Base-by-base conservation (phyloP, 2,113 vertebrate species). In the Empidonax traillii region DNA sequence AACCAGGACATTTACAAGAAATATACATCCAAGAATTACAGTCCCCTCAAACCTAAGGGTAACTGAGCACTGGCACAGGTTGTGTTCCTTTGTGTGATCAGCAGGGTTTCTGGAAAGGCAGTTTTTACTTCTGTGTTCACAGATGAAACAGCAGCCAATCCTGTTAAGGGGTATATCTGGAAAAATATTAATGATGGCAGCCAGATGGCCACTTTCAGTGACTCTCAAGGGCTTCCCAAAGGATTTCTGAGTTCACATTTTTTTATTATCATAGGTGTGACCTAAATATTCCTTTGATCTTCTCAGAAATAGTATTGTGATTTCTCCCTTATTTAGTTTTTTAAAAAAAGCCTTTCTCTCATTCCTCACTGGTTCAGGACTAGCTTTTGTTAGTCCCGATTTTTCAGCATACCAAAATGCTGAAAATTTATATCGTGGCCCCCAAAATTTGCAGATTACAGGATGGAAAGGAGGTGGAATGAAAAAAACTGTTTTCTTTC, bases 401-500 rank as follows among this genome's bases (percentile, higher is more conserved):
- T 83, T 80, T 67, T 73, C 43, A 91, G 55, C 2, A 0, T 51
- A 63, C 13, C 24, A 35, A 90, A 90, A 62, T 21, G 16, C 37
- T 66, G 46, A 77, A 67, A 49, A 87, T 74, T 37, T 76, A 27
- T 53, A 56, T 8, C 6, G 19, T 53, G 56, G 33, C 35, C 94
- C 92, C 67, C 75, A 51, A 59, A 77, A 82, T 85, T 63, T 20
- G 25, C 53, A 41, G 61, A 33, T 85, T 85, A 61, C 58, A 52
- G 74, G 69, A 46, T 19, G 12, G 37, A 61, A 46, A 85, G 55
- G 61, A 61, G 53, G 35, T 37, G 17, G 72, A 78, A 80, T 47
- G 53, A 88, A 66, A 87, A 87, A 91, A 92, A 81, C n/a, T n/a
- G n/a, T n/a, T n/a, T 73, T 46, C 44, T 93, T 92, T 79, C 30